phyloP scores from a whole-genome alignment of 2,113 vertebrate species.

The Labrus mixtus region DNA sequence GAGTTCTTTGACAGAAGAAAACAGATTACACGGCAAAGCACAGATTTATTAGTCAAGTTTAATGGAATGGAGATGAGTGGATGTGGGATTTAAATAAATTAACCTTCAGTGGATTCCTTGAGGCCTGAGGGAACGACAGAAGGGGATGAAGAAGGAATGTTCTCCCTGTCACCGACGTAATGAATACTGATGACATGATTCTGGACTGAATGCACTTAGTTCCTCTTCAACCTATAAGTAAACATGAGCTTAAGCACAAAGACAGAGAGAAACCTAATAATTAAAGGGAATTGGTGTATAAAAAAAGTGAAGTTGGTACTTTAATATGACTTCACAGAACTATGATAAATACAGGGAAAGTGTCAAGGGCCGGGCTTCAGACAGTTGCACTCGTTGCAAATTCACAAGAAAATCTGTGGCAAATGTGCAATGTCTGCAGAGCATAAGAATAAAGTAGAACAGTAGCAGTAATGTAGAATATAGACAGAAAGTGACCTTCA shows the following conservation, averaged over 20 bases:
- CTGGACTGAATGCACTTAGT: slow-evolving; percentile 52
- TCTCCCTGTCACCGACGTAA: slow-evolving; percentile 76
- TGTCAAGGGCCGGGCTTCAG: slow-evolving; percentile 37
- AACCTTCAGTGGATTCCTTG: slow-evolving; percentile 83
- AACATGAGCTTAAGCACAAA: slow-evolving; percentile 42
- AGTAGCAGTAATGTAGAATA: too few relatives aligned
- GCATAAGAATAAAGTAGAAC: too few relatives aligned
- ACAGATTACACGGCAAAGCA: slow-evolving; percentile 82
- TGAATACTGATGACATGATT: slow-evolving; percentile 82
- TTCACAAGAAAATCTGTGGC: slow-evolving; percentile 28
- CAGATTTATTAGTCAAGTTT: slow-evolving; percentile 86
- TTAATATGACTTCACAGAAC: slow-evolving; percentile 19
- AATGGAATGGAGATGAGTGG: slow-evolving; percentile 85
- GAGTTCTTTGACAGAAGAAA: slow-evolving; percentile 74
- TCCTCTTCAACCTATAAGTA: slow-evolving; percentile 51
- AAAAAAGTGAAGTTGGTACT: slow-evolving; percentile 46
- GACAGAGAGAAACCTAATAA: slow-evolving; percentile 16
- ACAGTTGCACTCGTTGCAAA: not conserved
- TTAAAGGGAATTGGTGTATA: slow-evolving; percentile 27
- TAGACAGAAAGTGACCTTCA: too few relatives aligned
- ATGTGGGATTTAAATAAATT: slow-evolving; percentile 86
- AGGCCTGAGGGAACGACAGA: slow-evolving; percentile 71
- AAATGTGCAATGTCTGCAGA: not conserved
- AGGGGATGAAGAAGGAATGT: slow-evolving; percentile 65
- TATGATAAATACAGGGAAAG: slow-evolving; percentile 57